Evolutionary conservation across 2,888 invertebrate species (phyloP).

Genomic region (Lobophora halterata): DNA sequence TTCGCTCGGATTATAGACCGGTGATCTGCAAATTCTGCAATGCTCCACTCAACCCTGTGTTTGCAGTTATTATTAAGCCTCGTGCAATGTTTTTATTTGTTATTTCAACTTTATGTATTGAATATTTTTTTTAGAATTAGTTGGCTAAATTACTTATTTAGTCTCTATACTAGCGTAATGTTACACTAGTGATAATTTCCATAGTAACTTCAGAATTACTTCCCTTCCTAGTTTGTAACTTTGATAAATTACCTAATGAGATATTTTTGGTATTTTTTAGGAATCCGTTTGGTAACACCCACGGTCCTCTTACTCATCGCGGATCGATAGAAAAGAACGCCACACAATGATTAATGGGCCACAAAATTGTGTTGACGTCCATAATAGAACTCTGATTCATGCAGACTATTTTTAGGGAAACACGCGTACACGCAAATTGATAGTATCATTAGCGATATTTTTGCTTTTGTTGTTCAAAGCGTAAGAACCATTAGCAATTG

Average conservation of each 20-base stretch:
- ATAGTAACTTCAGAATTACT: too few species aligned
- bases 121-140: neutral
- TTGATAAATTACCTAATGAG: slow-evolving; percentile 28
- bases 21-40: slow-evolving; percentile 12
- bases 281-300: slow-evolving; percentile 47
- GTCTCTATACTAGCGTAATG: too few species aligned
- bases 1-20: slow-evolving; percentile 12
- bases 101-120: too few species aligned
- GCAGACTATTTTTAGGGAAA: slow-evolving; percentile 18
- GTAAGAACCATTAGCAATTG: neutral
- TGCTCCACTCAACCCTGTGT: too few species aligned
- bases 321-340: slow-evolving; percentile 43
- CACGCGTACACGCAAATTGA: slow-evolving; percentile 16
- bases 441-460: slow-evolving; percentile 15
- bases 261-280: slow-evolving; percentile 53
- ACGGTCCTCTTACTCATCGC: slow-evolving; percentile 51
- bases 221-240: neutral
- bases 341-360: slow-evolving; percentile 47
- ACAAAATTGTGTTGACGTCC: slow-evolving; percentile 31
- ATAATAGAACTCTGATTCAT: slow-evolving; percentile 21
- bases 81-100: too few species aligned
- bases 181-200: too few species aligned
- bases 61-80: neutral
- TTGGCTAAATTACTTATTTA: neutral
- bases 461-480: slow-evolving; percentile 2